phyloP scores from a whole-genome alignment of 2,888 invertebrate genomes.

The Empis stercorea region DNA sequence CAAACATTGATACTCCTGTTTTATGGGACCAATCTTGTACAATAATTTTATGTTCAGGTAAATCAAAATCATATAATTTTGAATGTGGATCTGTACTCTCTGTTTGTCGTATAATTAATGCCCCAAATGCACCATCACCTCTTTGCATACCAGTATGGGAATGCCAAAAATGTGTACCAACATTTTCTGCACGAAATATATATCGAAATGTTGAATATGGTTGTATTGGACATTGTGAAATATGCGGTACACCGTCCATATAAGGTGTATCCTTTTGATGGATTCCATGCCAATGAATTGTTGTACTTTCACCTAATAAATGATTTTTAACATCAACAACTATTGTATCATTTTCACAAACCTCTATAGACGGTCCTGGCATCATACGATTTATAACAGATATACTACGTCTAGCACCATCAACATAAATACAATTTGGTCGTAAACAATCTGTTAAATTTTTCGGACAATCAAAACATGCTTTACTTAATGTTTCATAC shows the following conservation, averaged over 20 bases:
- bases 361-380: conserved; percentile 79
- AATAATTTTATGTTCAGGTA: conserved; percentile 56
- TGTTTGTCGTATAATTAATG: conserved; percentile 60
- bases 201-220: conserved; percentile 63
- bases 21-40: conserved; percentile 75
- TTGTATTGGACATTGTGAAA: conserved; percentile 73
- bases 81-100: conserved; percentile 49
- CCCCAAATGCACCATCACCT: conserved; percentile 72
- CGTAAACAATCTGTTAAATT: conserved; percentile 61
- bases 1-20: conserved; percentile 58
- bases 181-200: conserved; percentile 54
- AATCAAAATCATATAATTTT: conserved; percentile 64
- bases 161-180: conserved; percentile 81
- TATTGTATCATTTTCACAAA: conserved; percentile 73
- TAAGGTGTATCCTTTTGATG: conserved; percentile 66
- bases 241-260: conserved; percentile 80
- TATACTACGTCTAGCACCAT: conserved; percentile 63
- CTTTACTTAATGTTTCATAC: conserved; percentile 78
- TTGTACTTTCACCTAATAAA: conserved; percentile 65
- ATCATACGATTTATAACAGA: conserved; percentile 73
- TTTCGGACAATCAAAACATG: conserved; percentile 71
- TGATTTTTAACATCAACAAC: conserved; percentile 73
- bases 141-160: conserved; percentile 72
- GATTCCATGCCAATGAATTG: conserved; percentile 87
- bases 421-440: conserved; percentile 70